These are phyloP conservation scores for Delia radicum DNA, from an alignment of 1,140 invertebrate species.

Conservation along the genomic window DNA sequence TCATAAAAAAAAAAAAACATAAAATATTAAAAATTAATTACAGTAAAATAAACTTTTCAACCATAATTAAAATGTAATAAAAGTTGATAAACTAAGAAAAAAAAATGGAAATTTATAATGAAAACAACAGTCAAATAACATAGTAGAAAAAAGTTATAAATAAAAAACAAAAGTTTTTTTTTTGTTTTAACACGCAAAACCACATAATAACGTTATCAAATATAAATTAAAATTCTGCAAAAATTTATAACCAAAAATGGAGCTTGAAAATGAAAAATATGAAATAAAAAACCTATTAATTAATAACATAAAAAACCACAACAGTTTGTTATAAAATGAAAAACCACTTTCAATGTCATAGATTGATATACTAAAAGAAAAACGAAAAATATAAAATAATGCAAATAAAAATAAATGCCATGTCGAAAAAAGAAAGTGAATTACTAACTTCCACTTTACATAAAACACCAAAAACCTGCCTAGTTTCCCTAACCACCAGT, in stretches of 20 bases:
- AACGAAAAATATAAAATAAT: neutral
- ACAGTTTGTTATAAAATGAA: neutral
- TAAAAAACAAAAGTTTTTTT: neutral
- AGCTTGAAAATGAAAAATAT: neutral
- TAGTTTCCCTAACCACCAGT: neutral
- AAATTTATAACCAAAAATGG: neutral
- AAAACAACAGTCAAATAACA: neutral
- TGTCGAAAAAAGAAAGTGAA: constrained; percentile 15
- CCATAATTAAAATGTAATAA: constrained; percentile 22
- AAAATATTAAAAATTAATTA: constrained; percentile 12
- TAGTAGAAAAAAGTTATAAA: neutral
- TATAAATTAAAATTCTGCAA: constrained; percentile 5
- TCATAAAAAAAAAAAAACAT: neutral
- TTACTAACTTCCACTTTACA: neutral
- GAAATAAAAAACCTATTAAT: neutral
- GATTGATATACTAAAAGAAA: neutral
- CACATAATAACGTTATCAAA: neutral
- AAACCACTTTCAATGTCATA: neutral
- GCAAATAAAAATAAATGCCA: neutral
- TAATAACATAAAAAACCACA: neutral
- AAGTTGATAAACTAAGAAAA: neutral
- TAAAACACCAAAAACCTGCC: neutral
- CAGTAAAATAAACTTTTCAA: constrained; percentile 6
- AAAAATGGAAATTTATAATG: neutral
- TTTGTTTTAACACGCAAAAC: neutral